phyloP scores from a whole-genome alignment of 2,113 vertebrate genomes.

The Calonectris borealis region DNA sequence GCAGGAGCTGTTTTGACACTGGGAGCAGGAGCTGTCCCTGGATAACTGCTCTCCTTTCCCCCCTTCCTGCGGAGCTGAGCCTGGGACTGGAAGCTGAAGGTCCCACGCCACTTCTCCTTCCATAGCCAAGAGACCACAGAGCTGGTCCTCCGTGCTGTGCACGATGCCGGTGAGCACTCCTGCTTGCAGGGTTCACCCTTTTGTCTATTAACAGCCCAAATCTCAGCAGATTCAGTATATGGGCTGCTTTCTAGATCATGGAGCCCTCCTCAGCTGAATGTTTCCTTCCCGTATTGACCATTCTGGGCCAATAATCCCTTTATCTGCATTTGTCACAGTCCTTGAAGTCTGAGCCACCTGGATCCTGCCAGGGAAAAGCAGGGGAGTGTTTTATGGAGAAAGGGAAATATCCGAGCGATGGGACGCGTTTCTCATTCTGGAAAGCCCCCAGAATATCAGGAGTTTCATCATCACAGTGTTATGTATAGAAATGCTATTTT shows the following conservation, averaged over 20 bases:
- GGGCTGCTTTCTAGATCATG: not conserved
- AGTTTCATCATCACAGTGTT: not conserved
- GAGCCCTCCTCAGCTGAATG: not conserved
- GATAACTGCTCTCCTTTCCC: not conserved
- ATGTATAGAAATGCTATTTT: slow-evolving; percentile 31
- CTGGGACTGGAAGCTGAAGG: not conserved
- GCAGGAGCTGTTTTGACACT: not conserved
- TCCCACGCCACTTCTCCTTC: not conserved
- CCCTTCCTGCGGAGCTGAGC: not conserved
- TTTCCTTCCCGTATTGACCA: not conserved
- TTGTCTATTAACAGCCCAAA: not conserved
- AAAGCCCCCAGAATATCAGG: not conserved
- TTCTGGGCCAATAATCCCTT: not conserved
- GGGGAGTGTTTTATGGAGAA: not conserved
- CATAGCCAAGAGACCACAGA: not conserved
- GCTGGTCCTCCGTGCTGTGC: not conserved
- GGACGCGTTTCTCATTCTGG: not conserved
- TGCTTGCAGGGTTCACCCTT: not conserved
- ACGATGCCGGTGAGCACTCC: not conserved
- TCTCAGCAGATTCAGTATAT: not conserved
- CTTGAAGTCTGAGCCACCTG: not conserved
- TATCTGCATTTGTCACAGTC: not conserved
- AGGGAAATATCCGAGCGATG: not conserved
- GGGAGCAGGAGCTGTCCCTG: not conserved
- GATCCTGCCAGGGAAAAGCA: not conserved